A percentile compares a stretch with the other conserved stretches of the same genome.
Conservation (phyloP, 2,797 vertebrate genomes). For the Acridotheres tristis region DNA sequence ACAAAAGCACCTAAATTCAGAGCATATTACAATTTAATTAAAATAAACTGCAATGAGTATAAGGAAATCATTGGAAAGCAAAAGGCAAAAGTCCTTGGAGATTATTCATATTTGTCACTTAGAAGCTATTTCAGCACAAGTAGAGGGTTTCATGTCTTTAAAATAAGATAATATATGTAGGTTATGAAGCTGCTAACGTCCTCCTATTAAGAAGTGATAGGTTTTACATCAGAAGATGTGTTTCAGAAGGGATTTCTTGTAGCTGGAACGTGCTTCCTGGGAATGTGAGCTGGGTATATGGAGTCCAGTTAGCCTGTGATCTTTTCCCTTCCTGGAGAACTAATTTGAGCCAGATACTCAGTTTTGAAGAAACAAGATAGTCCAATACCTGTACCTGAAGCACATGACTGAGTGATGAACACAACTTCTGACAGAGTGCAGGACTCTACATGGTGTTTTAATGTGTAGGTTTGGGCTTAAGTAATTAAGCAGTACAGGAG, state of each 20-base stretch:
- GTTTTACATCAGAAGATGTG: background rate
- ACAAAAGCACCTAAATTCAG: background rate
- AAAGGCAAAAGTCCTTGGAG: background rate
- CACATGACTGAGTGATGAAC: background rate
- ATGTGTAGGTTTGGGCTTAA: background rate
- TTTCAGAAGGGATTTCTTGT: background rate
- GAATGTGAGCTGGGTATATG: background rate
- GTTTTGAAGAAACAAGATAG: background rate
- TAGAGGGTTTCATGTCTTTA: background rate
- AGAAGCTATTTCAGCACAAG: background rate
- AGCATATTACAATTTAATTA: slow-evolving; percentile 17
- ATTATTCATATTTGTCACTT: background rate
- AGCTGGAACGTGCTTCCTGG: background rate
- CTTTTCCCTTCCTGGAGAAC: background rate
- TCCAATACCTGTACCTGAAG: background rate
- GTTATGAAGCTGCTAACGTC: background rate
- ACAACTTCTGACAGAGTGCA: background rate
- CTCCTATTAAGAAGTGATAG: background rate
- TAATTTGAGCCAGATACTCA: background rate
- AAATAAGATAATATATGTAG: background rate
- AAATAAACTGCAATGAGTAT: slow-evolving; percentile 9
- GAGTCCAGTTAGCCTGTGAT: background rate
- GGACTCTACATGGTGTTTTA: background rate
- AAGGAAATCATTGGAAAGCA: slow-evolving; percentile 10
- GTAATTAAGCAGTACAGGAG: background rate